Conservation (phyloP, 2,113 vertebrate genomes). For the Progne subis region DNA sequence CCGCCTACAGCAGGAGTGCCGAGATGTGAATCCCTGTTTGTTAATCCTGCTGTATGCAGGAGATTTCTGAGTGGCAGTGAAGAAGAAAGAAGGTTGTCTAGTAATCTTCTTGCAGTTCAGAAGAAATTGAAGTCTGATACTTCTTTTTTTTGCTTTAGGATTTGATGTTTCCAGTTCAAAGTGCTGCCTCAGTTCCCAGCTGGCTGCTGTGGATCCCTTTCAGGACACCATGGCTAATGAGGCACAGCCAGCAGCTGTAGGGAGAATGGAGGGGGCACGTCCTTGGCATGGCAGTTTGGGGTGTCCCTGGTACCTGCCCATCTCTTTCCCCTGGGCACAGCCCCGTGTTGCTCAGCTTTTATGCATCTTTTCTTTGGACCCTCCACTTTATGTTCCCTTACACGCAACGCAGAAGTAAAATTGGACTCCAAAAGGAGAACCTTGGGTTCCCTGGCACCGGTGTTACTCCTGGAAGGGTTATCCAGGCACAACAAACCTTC, state of each 20-base stretch:
- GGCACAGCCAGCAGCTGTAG: background rate
- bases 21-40: background rate
- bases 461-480: constrained; percentile 4
- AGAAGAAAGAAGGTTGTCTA: background rate
- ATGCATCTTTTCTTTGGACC: background rate
- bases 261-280: background rate
- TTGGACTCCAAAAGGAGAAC: background rate
- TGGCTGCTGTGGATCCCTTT: background rate
- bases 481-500: constrained; percentile 1
- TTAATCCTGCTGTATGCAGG: background rate
- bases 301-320: background rate
- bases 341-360: background rate
- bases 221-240: background rate
- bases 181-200: background rate
- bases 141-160: background rate
- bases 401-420: background rate
- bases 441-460: background rate
- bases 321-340: background rate
- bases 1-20: background rate
- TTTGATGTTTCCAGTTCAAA: background rate
- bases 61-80: background rate
- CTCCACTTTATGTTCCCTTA: background rate
- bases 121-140: background rate
- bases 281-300: background rate
- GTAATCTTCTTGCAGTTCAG: background rate